Base-by-base conservation (phyloP, 1,140 invertebrate genomes). In the Drosophila insularis region DNA sequence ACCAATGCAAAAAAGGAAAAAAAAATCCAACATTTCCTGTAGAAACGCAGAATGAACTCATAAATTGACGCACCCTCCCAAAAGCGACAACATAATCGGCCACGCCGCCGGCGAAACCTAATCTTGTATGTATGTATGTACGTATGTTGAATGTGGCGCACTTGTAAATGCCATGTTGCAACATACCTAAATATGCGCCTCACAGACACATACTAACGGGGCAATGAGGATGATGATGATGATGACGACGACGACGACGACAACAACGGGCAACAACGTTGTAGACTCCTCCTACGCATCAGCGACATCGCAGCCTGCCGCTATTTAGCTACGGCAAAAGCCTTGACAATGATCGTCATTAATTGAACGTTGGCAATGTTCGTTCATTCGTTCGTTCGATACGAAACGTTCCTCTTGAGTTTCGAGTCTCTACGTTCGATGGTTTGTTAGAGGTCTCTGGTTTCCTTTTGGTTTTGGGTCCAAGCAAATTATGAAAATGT, bases 301-400 rank as follows among this genome's bases (percentile, higher is more conserved):
- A 63, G 69, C 69, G 63, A 73, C 71, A 72, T 62, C 56, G 53
- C 74, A 68, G 73, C 78, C 73, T 84, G 85, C 84, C 84, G 84
- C 84, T 89, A 89, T 89, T 89, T 89, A 84, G 80, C 85, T 84
- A 73, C 77, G 77, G 46, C 85, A 73, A 72, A 27, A 89, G 84
- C 84, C 84, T 89, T 89, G 84, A 89, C 84, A 89, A 89, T 89
- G 84, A 89, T 89, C 84, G 85, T 89, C 84, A 89, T 89, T 89
- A 89, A 89, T 89, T 89, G 84, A 89, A 84, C 84, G 84, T 37
- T 11, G 80, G 84, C 81, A 86, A 69, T 19, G 17, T 19, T 50
- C 43, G 43, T 35, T 35, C 32, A 11, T 11, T 35, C 10, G 32
- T 8, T 35, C 1, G 43, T 50, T 37, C 69, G 62, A 69, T 81